These are phyloP conservation scores for Eubasilissa splendida DNA, from an alignment of 2,888 invertebrate species.

Conservation along the genomic window DNA sequence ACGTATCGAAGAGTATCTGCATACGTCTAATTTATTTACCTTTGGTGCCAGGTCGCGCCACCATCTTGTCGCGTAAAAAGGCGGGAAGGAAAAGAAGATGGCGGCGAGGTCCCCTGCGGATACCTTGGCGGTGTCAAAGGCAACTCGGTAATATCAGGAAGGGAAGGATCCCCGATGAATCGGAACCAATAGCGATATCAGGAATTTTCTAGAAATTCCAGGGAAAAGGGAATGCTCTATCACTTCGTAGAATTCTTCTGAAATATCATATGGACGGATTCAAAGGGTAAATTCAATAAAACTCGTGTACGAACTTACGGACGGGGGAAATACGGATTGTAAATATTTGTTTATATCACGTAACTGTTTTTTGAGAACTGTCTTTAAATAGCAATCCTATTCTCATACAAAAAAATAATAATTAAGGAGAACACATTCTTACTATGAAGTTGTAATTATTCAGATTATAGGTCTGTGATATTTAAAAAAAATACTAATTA, in stretches of 20 bases:
- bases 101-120: conserved; percentile 23
- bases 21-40: conserved; percentile 51
- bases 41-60: conserved; percentile 37
- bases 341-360: too few relatives aligned
- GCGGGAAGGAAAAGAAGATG: conserved; percentile 31
- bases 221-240: conserved; percentile 29
- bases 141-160: conserved; percentile 33
- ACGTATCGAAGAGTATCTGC: conserved; percentile 45
- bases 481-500: too few relatives aligned
- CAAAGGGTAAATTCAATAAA: conserved; percentile 39
- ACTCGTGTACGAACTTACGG: neutral
- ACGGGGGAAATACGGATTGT: too few relatives aligned
- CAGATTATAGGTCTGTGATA: too few relatives aligned
- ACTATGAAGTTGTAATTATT: too few relatives aligned
- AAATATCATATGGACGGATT: conserved; percentile 31
- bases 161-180: conserved; percentile 44
- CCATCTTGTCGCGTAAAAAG: conserved; percentile 22
- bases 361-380: too few relatives aligned
- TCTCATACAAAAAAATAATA: neutral
- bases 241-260: conserved; percentile 25
- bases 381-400: too few relatives aligned
- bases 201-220: conserved; percentile 22
- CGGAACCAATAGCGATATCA: conserved; percentile 40
- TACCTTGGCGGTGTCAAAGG: conserved; percentile 49
- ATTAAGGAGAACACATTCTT: neutral